Conservation (phyloP, 2,797 vertebrate genomes). For the Brachymystax lenok region DNA sequence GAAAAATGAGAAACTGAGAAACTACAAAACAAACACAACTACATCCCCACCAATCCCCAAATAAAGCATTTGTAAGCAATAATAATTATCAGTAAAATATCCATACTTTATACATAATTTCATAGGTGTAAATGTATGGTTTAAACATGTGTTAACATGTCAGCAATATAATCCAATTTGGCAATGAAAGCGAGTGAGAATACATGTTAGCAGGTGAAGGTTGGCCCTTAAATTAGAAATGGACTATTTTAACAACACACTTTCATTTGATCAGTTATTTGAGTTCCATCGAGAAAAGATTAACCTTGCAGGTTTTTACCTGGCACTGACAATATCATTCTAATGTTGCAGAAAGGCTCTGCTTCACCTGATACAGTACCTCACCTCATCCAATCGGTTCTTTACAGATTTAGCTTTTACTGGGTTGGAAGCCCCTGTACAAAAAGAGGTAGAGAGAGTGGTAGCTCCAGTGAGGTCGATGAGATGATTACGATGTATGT, state of each 20-base stretch:
- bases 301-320: conserved; percentile 7
- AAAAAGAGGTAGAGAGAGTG: conserved; percentile 77
- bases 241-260: conserved; percentile 18
- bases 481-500: conserved; percentile 14
- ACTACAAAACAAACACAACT: conserved; percentile 48
- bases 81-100: conserved; percentile 52
- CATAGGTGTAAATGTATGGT: conserved; percentile 53
- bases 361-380: conserved; percentile 9
- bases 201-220: conserved; percentile 24
- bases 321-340: conserved; percentile 13
- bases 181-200: conserved; percentile 32
- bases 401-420: conserved; percentile 14
- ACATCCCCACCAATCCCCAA: background rate
- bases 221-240: conserved; percentile 35
- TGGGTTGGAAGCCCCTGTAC: conserved; percentile 70
- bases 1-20: conserved; percentile 39
- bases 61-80: conserved; percentile 15
- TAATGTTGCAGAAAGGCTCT: background rate
- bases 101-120: conserved; percentile 53
- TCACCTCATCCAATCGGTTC: background rate
- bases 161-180: conserved; percentile 40
- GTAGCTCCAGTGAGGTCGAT: conserved; percentile 25
- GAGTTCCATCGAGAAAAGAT: conserved; percentile 35
- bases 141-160: conserved; percentile 43
- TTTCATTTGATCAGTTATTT: conserved; percentile 17